A percentile compares a stretch with the other conserved stretches of the same genome.
phyloP scores from a whole-genome alignment of 1,140 invertebrate genomes.

The Phymastichus coffea region DNA sequence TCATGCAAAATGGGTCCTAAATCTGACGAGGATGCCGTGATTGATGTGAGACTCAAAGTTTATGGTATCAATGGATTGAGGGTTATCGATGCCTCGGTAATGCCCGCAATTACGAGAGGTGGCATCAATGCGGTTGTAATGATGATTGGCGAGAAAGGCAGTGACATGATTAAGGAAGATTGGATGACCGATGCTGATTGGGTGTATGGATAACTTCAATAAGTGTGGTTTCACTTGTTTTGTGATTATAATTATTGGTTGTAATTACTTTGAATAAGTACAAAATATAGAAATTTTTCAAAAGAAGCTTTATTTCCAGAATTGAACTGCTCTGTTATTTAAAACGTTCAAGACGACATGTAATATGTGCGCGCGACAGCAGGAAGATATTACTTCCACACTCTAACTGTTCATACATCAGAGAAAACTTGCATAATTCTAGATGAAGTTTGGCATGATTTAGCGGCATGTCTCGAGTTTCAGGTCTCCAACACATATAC shows the following conservation, averaged over 20 bases:
- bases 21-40: constrained; percentile 44
- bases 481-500: too few relatives aligned
- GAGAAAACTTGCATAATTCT: constrained; percentile 34
- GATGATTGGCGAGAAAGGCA: constrained; percentile 63
- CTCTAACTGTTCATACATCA: constrained; percentile 17
- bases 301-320: too few relatives aligned
- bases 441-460: constrained; percentile 31
- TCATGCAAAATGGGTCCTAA: constrained; percentile 65
- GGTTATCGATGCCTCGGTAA: constrained; percentile 53
- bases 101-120: constrained; percentile 51
- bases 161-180: constrained; percentile 20
- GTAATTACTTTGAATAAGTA: too few relatives aligned
- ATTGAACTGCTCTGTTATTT: too few relatives aligned
- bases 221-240: too few relatives aligned
- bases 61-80: constrained; percentile 45
- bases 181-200: too few relatives aligned
- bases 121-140: constrained; percentile 60
- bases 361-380: too few relatives aligned
- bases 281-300: too few relatives aligned
- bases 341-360: too few relatives aligned
- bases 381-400: not conserved
- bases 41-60: constrained; percentile 48
- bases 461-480: constrained; percentile 24
- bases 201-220: too few relatives aligned
- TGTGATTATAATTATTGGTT: too few relatives aligned